Percentiles rank a stretch among this genome's conserved stretches.
Evolutionary conservation across 2,797 vertebrate genomes (phyloP).

Genomic region (Melanogrammus aeglefinus): DNA sequence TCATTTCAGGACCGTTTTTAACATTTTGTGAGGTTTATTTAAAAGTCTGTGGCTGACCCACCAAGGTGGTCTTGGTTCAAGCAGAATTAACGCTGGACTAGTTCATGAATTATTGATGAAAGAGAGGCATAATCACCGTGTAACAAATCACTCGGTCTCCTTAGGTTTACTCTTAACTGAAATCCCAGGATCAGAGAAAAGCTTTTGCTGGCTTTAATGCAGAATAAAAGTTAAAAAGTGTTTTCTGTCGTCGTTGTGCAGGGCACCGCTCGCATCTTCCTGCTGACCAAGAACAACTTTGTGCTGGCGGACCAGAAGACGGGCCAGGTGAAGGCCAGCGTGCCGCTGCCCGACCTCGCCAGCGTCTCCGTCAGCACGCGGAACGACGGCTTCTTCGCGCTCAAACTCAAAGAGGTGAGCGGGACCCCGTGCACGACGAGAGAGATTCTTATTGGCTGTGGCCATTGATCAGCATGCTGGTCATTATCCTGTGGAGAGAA

Average conservation of each 20-base stretch:
- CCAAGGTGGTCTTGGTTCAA: not conserved
- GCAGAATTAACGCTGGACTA: not conserved
- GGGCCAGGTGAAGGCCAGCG: conserved; percentile 92
- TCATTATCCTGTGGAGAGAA: not conserved
- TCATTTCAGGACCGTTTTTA: not conserved
- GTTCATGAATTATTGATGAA: not conserved
- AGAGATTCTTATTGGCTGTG: not conserved
- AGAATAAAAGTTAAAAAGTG: not conserved
- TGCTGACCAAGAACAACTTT: conserved; percentile 90
- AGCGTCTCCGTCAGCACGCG: conserved; percentile 95
- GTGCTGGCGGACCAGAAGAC: conserved; percentile 96
- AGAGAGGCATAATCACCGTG: not conserved
- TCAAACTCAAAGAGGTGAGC: conserved; percentile 92
- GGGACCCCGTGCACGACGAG: not conserved
- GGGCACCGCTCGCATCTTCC: conserved; percentile 89
- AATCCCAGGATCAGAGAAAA: not conserved
- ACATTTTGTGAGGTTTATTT: not conserved
- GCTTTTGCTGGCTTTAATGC: not conserved
- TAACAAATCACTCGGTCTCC: not conserved
- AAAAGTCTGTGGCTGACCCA: not conserved
- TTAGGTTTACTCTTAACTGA: not conserved
- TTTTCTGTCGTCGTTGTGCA: conserved; percentile 47
- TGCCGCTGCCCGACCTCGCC: conserved; percentile 87
- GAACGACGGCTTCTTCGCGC: conserved; percentile 91
- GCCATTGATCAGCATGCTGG: not conserved